phyloP scores from a whole-genome alignment of 2,113 vertebrate species.

The Brienomyrus brachyistius region DNA sequence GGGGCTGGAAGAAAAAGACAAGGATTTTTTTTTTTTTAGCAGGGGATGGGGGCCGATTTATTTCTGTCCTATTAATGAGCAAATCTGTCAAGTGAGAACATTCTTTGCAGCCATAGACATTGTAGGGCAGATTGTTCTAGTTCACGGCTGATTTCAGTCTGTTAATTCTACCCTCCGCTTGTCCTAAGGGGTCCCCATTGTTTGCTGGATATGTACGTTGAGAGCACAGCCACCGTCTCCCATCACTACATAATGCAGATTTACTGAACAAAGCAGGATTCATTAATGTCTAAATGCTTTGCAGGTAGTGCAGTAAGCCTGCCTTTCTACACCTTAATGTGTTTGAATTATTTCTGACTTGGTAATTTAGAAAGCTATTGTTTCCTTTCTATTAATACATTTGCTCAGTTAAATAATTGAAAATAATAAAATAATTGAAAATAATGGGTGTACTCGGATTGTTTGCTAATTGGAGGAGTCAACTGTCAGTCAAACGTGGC shows the following conservation, averaged over 20 bases:
- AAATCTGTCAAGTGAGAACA: slow-evolving; percentile 7
- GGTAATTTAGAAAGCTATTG: background rate
- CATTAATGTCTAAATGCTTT: background rate
- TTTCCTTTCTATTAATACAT: background rate
- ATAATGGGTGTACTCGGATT: background rate
- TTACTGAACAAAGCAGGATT: background rate
- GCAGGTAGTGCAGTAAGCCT: background rate
- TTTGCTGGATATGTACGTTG: background rate
- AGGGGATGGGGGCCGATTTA: background rate
- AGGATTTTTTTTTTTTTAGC: background rate
- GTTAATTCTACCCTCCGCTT: background rate
- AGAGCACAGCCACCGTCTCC: background rate
- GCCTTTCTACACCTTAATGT: background rate
- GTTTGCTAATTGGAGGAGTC: background rate
- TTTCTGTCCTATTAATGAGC: background rate
- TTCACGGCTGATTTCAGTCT: background rate
- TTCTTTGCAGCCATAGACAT: background rate
- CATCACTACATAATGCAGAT: background rate
- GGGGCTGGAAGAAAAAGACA: background rate
- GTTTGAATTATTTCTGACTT: background rate
- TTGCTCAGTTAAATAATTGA: background rate
- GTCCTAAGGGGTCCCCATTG: background rate
- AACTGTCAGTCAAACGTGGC: background rate
- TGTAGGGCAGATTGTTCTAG: background rate
- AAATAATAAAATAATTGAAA: background rate